Base-by-base conservation (phyloP, 2,888 invertebrate species). In the Rotaria macrura region DNA sequence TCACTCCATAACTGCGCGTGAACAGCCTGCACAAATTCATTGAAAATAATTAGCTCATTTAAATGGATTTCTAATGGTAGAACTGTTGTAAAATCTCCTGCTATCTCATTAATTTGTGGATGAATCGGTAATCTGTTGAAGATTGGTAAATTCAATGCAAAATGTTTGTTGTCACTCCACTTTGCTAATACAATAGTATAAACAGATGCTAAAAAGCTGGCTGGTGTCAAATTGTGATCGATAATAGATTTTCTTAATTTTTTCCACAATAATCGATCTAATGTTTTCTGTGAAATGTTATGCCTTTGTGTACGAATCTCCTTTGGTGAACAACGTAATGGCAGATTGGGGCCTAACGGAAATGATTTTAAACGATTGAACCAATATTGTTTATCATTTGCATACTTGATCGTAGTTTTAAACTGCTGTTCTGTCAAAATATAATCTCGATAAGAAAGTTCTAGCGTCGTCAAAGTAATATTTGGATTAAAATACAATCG, bases 231-330 rank as follows among this genome's bases (percentile, higher is more conserved):
- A 1, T 10, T 1, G 6, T 6, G 65, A 7, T 3, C 6, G 1
- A 0, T 12, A 6, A 34, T 34, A 4, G 0, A 12, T 12, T 34
- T 14, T 34, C 6, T 65, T 2, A 65, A 14, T 1, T 14, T 29
- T 34, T 65, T 29, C 65, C 65, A 65, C 0, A 4, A 1, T 7
- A 2, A 20, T 34, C 3, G 1, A 34, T 65, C 65, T 34, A 65
- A 17, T 0, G 7, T 14, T 34, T 29, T 1, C 6, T 10, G 6
- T 4, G 5, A 12, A 17, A 12, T 9, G 2, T 1, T 0, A 7
- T 14, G 14, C 5, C 34, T 23, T 34, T 65, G 65, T 23, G 6
- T 6, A 25, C 23, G 20, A 5, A 55, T 20, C 55, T 55, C 55
- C 6, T 55, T 55, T n/a, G 55, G 55, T 23, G 23, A 55, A 55